Conservation (phyloP, 2,113 vertebrate genomes). For the Notothenia coriiceps region DNA sequence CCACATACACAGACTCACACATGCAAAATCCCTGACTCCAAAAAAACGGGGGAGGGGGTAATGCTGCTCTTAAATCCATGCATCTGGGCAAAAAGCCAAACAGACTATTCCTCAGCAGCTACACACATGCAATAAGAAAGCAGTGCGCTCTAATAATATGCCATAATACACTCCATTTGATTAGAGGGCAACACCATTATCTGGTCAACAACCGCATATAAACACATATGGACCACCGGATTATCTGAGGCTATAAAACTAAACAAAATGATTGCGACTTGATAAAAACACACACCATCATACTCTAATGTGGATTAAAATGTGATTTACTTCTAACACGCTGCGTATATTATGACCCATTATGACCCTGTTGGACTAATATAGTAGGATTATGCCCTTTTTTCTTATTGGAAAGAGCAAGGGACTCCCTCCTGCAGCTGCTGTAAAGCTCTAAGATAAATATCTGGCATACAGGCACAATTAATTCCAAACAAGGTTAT, state of each 20-base stretch:
- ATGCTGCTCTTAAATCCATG: constrained; percentile 72
- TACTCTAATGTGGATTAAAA: constrained; percentile 57
- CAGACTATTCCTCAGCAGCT: constrained; percentile 72
- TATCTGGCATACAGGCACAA: constrained; percentile 56
- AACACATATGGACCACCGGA: constrained; percentile 46
- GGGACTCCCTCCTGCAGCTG: constrained; percentile 45
- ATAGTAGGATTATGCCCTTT: constrained; percentile 42
- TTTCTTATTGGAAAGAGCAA: constrained; percentile 51
- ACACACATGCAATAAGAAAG: constrained; percentile 61
- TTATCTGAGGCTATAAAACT: constrained; percentile 45
- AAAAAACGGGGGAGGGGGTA: constrained; percentile 38
- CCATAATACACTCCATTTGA: constrained; percentile 73
- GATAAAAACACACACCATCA: constrained; percentile 40
- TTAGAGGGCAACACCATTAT: constrained; percentile 61
- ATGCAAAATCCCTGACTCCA: constrained; percentile 16
- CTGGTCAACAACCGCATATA: constrained; percentile 42
- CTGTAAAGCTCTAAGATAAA: constrained; percentile 64
- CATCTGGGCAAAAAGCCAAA: constrained; percentile 78
- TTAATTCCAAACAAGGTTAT: constrained; percentile 72
- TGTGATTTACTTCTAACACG: constrained; percentile 37
- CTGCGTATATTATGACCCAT: constrained; percentile 45
- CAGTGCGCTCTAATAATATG: constrained; percentile 58
- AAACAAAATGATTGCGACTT: constrained; percentile 32
- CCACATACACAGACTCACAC: constrained; percentile 8
- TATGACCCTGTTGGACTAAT: constrained; percentile 39